A percentile compares a stretch with the other conserved stretches of the same genome.
phyloP scores from a whole-genome alignment of 2,888 invertebrate species.

The Formica aserva region DNA sequence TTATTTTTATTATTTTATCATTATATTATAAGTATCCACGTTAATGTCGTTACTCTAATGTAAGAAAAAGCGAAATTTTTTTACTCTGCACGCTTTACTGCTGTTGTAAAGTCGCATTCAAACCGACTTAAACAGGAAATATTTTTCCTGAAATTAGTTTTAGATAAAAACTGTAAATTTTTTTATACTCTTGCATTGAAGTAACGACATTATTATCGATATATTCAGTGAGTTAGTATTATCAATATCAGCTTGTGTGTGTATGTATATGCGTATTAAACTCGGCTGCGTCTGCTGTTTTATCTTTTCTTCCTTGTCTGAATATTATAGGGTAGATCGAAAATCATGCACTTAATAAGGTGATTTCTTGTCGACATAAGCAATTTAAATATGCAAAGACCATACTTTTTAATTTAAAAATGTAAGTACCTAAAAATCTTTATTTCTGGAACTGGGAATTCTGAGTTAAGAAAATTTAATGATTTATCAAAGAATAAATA shows the following conservation, averaged over 20 bases:
- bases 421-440: neutral
- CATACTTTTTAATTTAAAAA: neutral
- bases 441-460: neutral
- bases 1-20: constrained; percentile 51
- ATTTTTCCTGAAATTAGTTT: constrained; percentile 10
- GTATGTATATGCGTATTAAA: neutral
- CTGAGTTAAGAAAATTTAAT: neutral
- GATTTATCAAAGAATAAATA: neutral
- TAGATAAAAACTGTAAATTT: neutral
- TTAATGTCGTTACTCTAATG: constrained; percentile 28
- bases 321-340: constrained; percentile 10
- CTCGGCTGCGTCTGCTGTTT: constrained; percentile 33
- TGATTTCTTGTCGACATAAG: neutral
- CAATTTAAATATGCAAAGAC: neutral
- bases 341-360: neutral
- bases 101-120: neutral
- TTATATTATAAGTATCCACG: constrained; percentile 30
- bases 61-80: neutral
- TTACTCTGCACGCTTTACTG: neutral
- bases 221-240: constrained; percentile 38
- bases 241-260: constrained; percentile 24
- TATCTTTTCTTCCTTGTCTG: constrained; percentile 16
- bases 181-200: constrained; percentile 20
- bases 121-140: neutral
- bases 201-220: constrained; percentile 40